These are phyloP conservation scores for Didymodactylos carnosus DNA, from an alignment of 2,888 invertebrate genomes.

Conservation along the genomic window DNA sequence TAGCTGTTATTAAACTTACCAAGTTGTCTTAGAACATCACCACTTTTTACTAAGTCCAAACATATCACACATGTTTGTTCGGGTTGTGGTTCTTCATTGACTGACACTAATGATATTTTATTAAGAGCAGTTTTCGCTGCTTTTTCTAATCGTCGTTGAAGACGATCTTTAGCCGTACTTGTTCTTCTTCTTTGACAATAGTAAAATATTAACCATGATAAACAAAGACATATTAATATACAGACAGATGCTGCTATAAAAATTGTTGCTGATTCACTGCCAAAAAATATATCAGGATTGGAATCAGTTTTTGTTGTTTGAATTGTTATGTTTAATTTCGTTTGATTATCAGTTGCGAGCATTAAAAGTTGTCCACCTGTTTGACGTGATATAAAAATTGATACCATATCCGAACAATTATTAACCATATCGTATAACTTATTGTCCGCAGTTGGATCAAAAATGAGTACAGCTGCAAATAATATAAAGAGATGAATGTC, in stretches of 20 bases:
- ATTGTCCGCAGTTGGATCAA: background rate
- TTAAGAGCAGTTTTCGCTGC: slow-evolving; percentile 81
- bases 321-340: background rate
- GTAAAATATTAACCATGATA: slow-evolving; percentile 86
- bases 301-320: background rate
- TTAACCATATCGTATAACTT: background rate
- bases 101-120: slow-evolving; percentile 69
- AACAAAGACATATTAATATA: slow-evolving; percentile 74
- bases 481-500: background rate
- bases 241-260: slow-evolving; percentile 88
- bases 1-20: background rate
- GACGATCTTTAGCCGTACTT: slow-evolving; percentile 74
- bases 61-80: slow-evolving; percentile 9
- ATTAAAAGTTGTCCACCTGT: background rate
- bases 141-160: slow-evolving; percentile 64
- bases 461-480: background rate
- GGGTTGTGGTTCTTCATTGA: slow-evolving; percentile 26
- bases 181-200: slow-evolving; percentile 82
- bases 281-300: background rate
- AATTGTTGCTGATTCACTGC: slow-evolving; percentile 27
- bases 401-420: background rate
- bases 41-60: background rate
- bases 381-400: background rate
- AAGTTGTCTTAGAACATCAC: slow-evolving; percentile 2
- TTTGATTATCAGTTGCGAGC: background rate